Percentiles rank a stretch among this genome's conserved stretches.
Conservation (phyloP, 2,113 vertebrate genomes). For the Chaetorhynchus papuensis region DNA sequence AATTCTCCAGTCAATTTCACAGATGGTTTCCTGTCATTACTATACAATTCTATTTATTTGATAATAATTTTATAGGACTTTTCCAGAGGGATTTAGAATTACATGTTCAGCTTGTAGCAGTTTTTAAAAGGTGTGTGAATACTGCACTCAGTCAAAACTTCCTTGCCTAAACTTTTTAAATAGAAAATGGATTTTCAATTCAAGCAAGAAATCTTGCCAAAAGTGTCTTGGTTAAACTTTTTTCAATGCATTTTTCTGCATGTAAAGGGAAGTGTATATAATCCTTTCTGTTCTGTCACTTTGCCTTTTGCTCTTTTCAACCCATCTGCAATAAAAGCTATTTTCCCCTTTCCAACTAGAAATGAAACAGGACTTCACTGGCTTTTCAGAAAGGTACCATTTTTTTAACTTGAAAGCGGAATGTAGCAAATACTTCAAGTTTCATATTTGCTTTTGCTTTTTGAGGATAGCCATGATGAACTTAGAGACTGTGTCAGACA, state of each 20-base stretch:
- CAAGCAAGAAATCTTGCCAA: neutral
- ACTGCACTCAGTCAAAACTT: neutral
- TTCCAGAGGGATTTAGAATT: conserved; percentile 33
- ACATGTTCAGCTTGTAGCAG: neutral
- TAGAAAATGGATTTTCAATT: conserved; percentile 11
- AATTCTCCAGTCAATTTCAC: conserved; percentile 56
- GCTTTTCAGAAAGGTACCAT: neutral
- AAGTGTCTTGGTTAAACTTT: neutral
- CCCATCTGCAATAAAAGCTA: neutral
- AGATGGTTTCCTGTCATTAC: conserved; percentile 56
- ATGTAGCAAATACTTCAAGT: neutral
- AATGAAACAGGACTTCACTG: neutral
- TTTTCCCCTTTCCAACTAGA: neutral
- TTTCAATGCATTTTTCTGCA: neutral
- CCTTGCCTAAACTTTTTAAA: conserved; percentile 10
- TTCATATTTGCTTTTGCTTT: neutral
- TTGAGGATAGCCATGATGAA: neutral
- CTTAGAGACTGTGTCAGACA: neutral
- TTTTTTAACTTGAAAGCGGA: neutral
- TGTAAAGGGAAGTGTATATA: neutral
- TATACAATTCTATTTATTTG: conserved; percentile 57
- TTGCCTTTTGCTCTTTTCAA: conserved; percentile 14
- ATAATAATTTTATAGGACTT: conserved; percentile 57
- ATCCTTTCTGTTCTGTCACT: neutral
- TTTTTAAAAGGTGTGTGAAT: conserved; percentile 23